phyloP scores from a whole-genome alignment of 2,113 vertebrate genomes.

The Anas platyrhynchos region DNA sequence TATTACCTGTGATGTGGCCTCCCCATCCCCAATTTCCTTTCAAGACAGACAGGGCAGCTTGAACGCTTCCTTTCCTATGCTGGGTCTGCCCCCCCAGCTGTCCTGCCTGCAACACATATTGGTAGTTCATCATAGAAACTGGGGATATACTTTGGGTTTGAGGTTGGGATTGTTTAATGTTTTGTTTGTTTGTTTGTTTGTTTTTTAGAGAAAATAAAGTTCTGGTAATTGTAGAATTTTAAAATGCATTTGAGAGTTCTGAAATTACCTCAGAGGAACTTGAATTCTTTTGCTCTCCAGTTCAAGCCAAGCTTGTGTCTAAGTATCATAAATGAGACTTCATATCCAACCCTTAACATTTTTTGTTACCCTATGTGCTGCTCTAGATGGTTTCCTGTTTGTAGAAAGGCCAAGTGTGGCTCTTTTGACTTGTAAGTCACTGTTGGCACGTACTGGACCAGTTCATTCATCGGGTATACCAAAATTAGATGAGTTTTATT shows the following conservation, averaged over 20 bases:
- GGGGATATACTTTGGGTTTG: neutral
- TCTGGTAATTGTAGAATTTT: neutral
- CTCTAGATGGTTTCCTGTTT: neutral
- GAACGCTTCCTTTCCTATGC: neutral
- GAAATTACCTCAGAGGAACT: neutral
- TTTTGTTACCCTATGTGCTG: neutral
- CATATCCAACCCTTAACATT: neutral
- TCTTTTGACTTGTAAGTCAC: neutral
- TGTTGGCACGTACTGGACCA: neutral
- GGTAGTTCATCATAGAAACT: neutral
- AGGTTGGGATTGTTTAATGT: neutral
- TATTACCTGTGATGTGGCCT: rapidly evolving
- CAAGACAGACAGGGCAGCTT: neutral
- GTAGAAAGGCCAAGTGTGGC: neutral
- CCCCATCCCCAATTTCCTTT: neutral
- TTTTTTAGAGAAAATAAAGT: neutral
- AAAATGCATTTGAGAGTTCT: neutral
- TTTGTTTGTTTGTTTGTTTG: neutral
- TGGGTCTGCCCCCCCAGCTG: neutral
- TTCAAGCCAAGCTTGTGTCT: neutral
- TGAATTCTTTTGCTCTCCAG: neutral
- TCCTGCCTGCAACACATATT: neutral
- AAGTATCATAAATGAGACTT: neutral
- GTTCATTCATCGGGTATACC: neutral
- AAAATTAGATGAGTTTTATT: neutral